Evolutionary conservation across 1,140 invertebrate species (phyloP).

Genomic region (Lordiphosa stackelbergi): DNA sequence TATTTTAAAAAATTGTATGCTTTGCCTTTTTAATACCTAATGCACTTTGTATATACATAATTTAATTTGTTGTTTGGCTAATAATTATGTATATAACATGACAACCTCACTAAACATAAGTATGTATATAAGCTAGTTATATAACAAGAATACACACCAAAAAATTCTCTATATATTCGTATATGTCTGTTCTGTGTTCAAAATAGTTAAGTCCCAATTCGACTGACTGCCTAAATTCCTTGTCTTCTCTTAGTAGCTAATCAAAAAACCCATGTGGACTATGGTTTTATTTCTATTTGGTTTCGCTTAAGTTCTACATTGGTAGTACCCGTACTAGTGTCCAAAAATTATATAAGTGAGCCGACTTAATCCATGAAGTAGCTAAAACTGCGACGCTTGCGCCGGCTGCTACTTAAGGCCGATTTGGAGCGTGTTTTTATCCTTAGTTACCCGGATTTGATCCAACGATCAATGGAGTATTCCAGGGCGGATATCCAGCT

Average conservation of each 20-base stretch:
- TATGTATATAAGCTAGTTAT: conserved; percentile 46
- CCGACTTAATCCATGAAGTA: conserved; percentile 64
- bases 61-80: conserved; percentile 28
- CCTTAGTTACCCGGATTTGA: conserved; percentile 89
- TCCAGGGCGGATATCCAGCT: conserved; percentile 96
- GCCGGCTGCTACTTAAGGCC: conserved; percentile 47
- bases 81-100: conserved; percentile 59
- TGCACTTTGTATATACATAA: conserved; percentile 47
- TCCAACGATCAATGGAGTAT: conserved; percentile 97
- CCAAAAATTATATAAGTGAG: conserved; percentile 25
- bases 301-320: conserved; percentile 20
- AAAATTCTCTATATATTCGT: conserved; percentile 46
- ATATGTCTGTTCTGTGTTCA: conserved; percentile 40
- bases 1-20: conserved; percentile 43
- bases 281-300: conserved; percentile 43
- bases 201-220: conserved; percentile 69
- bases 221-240: conserved; percentile 56
- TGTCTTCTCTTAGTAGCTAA: conserved; percentile 49
- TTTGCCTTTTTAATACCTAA: conserved; percentile 45
- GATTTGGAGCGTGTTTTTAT: conserved; percentile 68
- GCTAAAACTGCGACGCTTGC: conserved; percentile 67
- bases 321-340: conserved; percentile 72
- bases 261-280: conserved; percentile 45
- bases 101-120: conserved; percentile 73
- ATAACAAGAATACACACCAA: conserved; percentile 70